Percentiles rank a stretch among this genome's conserved stretches.
Conservation (phyloP, 2,888 invertebrate species). For the Sclerodermus sp. region DNA sequence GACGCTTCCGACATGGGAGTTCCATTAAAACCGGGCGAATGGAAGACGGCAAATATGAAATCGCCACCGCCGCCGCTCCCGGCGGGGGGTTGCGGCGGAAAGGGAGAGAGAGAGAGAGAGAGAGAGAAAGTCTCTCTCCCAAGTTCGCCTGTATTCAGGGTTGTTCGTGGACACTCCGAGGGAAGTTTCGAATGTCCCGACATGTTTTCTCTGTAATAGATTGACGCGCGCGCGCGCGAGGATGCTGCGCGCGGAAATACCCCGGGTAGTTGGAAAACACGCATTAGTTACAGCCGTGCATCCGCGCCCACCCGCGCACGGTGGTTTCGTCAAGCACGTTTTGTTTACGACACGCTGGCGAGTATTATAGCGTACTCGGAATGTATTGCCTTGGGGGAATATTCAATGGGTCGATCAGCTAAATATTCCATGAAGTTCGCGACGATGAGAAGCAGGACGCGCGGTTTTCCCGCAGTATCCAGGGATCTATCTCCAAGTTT, state of each 20-base stretch:
- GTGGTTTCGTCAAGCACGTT: neutral
- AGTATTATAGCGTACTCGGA: constrained; percentile 43
- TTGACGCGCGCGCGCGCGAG: no score
- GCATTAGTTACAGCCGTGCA: constrained; percentile 2
- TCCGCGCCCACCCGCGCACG: constrained; percentile 2
- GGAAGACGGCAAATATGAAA: no score
- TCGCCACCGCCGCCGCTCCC: no score
- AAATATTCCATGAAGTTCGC: constrained; percentile 50
- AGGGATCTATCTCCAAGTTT: neutral
- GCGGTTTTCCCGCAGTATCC: neutral
- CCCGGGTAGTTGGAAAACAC: neutral
- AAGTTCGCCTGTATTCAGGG: no score
- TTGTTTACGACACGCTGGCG: constrained; percentile 8
- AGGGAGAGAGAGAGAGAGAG: neutral
- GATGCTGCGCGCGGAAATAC: no score
- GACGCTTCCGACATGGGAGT: no score
- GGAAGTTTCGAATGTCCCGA: no score
- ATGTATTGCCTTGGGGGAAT: constrained; percentile 44
- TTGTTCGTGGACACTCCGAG: no score
- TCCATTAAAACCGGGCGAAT: no score
- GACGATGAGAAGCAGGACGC: constrained; percentile 12
- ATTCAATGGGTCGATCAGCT: constrained; percentile 48
- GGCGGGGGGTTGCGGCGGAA: no score
- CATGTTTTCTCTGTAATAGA: no score
- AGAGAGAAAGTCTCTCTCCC: neutral